Percentiles rank a stretch among this genome's conserved stretches.
phyloP scores from a whole-genome alignment of 1,140 invertebrate genomes.

The Zaprionus tsacasi region DNA sequence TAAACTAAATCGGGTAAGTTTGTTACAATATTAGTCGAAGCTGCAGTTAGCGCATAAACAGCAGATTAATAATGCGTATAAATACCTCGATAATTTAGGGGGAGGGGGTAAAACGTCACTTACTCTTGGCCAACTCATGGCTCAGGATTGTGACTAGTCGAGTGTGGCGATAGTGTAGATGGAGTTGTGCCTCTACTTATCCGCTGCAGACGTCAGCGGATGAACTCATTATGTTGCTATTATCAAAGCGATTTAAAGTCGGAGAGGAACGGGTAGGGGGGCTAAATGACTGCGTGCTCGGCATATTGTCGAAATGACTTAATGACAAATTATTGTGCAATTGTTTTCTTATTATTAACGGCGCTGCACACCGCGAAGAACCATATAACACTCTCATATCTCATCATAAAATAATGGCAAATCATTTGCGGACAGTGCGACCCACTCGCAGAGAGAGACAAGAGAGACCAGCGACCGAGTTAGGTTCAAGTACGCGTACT shows the following conservation, averaged over 20 bases:
- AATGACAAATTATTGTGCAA: slow-evolving; percentile 64
- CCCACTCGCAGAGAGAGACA: slow-evolving; percentile 62
- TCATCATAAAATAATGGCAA: slow-evolving; percentile 72
- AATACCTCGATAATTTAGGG: slow-evolving; percentile 58
- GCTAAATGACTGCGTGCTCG: slow-evolving; percentile 49
- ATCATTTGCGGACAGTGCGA: slow-evolving; percentile 51
- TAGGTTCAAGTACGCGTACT: slow-evolving; percentile 67
- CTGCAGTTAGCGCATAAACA: slow-evolving; percentile 64
- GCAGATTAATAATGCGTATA: slow-evolving; percentile 49
- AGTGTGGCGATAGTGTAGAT: slow-evolving; percentile 24
- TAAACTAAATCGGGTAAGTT: slow-evolving; percentile 6
- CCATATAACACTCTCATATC: slow-evolving; percentile 43
- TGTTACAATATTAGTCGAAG: slow-evolving; percentile 37
- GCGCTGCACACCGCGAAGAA: slow-evolving; percentile 50
- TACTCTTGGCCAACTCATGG: slow-evolving; percentile 58
- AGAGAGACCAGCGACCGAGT: slow-evolving; percentile 61
- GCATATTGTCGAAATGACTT: slow-evolving; percentile 49
- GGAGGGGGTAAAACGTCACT: slow-evolving; percentile 52
- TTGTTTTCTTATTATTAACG: slow-evolving; percentile 50
- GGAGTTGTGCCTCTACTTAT: background rate
- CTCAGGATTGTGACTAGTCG: slow-evolving; percentile 48
- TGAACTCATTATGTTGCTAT: slow-evolving; percentile 75
- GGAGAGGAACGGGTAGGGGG: background rate
- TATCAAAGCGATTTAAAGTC: slow-evolving; percentile 52
- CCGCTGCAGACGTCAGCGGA: slow-evolving; percentile 42